Evolutionary conservation across 2,797 vertebrate species (phyloP), one percentile per base, ranked within the genome.

Genomic region (Sphenodon punctatus): DNA sequence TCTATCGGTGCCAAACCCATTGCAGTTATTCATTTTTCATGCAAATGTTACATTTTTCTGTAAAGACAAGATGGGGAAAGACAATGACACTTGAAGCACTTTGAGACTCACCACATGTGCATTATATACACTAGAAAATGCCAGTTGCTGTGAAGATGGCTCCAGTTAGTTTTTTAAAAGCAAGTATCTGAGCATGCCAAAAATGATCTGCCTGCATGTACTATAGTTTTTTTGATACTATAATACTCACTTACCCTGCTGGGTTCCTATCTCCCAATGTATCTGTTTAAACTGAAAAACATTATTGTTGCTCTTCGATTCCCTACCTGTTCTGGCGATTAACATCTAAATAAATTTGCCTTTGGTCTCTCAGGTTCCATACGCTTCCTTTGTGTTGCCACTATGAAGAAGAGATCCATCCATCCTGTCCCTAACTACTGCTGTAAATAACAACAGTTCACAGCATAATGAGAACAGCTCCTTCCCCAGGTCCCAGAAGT

Each of bases 11-110:
- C 90, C 94, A 95, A 90, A 88, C 76, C 22, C 19, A 13, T 10
- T 63, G 66, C 5, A 89, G 56, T 72, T 75, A 55, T 70, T 88
- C 89, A 86, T 95, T 92, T 87, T 75, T 95, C 91, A 93, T 79
- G 73, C 65, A 93, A 94, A 91, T 6, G 4, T 42, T 83, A 63
- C 56, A 65, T 71, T 73, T 81, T 89, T 87, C 69, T 69, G 53
- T 80, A 39, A 70, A 85, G 91, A 92, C 93, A 93, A 89, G 71
- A 27, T 34, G 53, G 39, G n/a, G 63, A 80, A 88, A 86, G 81
- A 85, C 85, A 88, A 83, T 76, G 85, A 76, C 81, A 89, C 65
- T 32, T 25, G 85, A 30, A 76, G 78, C 46, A 67, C 60, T 65
- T 45, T 61, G 66, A 10, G 15, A 45, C 41, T 46, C 66, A 84